Base-by-base conservation (phyloP, 1,140 invertebrate genomes). In the Orius insidiosus region DNA sequence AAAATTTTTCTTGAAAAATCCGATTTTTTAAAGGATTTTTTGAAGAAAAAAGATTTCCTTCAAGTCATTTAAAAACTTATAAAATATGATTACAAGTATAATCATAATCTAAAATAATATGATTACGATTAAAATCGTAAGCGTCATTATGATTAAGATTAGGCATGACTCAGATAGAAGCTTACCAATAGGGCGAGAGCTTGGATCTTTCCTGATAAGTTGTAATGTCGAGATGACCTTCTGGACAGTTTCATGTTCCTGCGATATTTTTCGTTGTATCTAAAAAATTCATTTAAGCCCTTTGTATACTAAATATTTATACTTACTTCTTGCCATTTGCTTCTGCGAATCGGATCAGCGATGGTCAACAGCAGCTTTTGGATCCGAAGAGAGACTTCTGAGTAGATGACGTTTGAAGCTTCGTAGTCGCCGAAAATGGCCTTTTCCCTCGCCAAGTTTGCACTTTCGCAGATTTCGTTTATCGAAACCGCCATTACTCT, bases 361-460 rank as follows among this genome's bases (percentile, higher is more conserved):
- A 90, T 85, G 33, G 76, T 80, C 11, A 75, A 68, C 36, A 95
- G 70, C 18, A 93, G 70, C 54, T 75, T 76, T 57, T 88, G 83
- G 54, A 94, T 84, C 65, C 90, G 85, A 61, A 89, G 84, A 30
- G 92, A 70, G 3, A 89, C 84, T 40, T 89, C 86, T 66, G 95
- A 85, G 62, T 95, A 98, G 65, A 95, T 96, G 39, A 96, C 86
- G 55, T 78, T 70, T 8, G 90, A 84, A 47, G 85, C 86, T 58
- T 96, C 92, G 61, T 98, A 98, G 63, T 95, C 94, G 5, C 92
- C 90, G 58, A 87, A 79, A 50, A 96, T 67, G 46, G 88, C 86
- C 78, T 86, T 88, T 68, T 97, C 90, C 55, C 93, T 71, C 31
- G 86, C 92, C 59, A 94, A 68, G 66, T 88, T 90, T 45, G 85